phyloP scores from a whole-genome alignment of 2,797 vertebrate genomes.

The Intellagama lesueurii region DNA sequence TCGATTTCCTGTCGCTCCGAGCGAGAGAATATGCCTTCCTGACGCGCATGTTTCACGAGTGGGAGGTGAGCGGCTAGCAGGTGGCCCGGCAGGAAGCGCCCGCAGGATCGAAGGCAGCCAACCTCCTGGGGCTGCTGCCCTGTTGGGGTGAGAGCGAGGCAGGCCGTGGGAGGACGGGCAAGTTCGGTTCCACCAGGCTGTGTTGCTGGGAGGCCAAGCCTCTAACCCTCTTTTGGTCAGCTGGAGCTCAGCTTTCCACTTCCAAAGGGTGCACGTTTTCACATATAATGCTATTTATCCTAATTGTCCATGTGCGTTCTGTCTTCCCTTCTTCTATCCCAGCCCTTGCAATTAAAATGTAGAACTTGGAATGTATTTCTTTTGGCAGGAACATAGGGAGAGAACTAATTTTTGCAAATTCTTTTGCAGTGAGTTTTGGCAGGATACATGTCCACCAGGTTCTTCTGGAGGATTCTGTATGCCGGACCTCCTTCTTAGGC shows the following conservation, averaged over 20 bases:
- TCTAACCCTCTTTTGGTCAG: no score
- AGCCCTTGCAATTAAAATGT: background rate
- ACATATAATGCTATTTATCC: no score
- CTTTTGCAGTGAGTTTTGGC: no score
- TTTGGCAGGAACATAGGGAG: no score
- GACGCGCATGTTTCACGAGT: slow-evolving; percentile 90
- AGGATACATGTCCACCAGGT: no score
- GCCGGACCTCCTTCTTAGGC: no score
- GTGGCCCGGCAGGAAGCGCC: rapidly evolving
- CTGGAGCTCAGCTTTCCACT: background rate
- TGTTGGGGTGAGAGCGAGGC: no score
- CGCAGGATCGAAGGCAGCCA: no score
- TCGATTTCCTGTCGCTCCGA: slow-evolving; percentile 92
- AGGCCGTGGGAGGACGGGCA: background rate
- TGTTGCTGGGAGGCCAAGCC: background rate
- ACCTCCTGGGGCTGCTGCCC: background rate
- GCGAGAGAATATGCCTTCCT: slow-evolving; percentile 88
- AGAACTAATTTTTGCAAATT: no score
- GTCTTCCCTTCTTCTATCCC: background rate
- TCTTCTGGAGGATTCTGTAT: no score
- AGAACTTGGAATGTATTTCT: no score
- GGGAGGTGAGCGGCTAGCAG: slow-evolving; percentile 86
- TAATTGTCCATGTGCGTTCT: background rate
- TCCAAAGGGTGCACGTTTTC: background rate
- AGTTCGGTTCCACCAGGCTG: background rate